Evolutionary conservation across 2,888 invertebrate genomes (phyloP).

Genomic region (Caenorhabditis afra): DNA sequence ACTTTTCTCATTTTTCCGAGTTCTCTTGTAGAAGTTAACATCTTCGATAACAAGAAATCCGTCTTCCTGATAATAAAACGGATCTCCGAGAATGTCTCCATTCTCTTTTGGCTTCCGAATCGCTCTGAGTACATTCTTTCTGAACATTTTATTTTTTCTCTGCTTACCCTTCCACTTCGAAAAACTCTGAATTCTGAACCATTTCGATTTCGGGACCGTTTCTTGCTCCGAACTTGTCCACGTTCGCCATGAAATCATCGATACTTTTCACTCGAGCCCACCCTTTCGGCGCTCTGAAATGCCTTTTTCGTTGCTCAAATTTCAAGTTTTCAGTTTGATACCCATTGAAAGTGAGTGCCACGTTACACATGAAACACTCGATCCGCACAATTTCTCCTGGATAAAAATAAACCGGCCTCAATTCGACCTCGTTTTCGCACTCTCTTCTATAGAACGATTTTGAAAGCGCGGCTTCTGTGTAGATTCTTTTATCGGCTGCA

Average conservation of each 20-base stretch:
- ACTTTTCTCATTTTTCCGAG: neutral
- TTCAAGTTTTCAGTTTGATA: neutral
- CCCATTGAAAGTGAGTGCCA: constrained; percentile 50
- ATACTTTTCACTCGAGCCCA: constrained; percentile 40
- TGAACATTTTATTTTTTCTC: neutral
- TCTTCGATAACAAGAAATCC: constrained; percentile 38
- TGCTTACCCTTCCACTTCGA: constrained; percentile 15
- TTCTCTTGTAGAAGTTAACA: neutral
- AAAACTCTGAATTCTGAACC: constrained; percentile 18
- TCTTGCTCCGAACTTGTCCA: constrained; percentile 6
- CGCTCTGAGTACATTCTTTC: neutral
- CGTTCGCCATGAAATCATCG: constrained; percentile 37
- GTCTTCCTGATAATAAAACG: constrained; percentile 34
- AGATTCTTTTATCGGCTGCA: neutral
- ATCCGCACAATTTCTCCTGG: constrained; percentile 38
- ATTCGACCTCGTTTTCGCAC: constrained; percentile 26
- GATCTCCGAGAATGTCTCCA: constrained; percentile 11
- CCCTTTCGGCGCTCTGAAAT: constrained; percentile 40
- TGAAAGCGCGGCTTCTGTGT: constrained; percentile 14
- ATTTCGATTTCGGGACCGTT: constrained; percentile 31
- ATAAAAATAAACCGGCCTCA: constrained; percentile 37
- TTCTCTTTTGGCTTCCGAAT: neutral
- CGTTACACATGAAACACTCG: constrained; percentile 41
- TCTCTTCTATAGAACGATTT: constrained; percentile 13
- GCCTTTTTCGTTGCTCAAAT: neutral